Evolutionary conservation across 2,888 invertebrate species (phyloP).

Genomic region (Petrophora chlorosata): DNA sequence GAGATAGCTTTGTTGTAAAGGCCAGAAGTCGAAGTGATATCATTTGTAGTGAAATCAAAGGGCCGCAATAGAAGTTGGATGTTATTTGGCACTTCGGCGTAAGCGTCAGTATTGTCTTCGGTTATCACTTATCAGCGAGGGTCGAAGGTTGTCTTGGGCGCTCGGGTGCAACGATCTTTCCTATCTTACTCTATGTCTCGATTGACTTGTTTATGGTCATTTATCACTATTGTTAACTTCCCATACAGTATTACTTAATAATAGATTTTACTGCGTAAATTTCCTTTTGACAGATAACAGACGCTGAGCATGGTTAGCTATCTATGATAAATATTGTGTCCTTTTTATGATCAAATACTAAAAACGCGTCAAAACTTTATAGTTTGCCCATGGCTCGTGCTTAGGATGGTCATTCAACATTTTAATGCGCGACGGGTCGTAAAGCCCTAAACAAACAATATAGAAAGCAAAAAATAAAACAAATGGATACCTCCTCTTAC

Average conservation of each 20-base stretch:
- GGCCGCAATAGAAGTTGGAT: conserved; percentile 39
- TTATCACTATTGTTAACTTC: conserved; percentile 63
- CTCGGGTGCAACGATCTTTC: conserved; percentile 68
- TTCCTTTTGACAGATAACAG: conserved; percentile 48
- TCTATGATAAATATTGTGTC: conserved; percentile 33
- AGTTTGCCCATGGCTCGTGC: conserved; percentile 32
- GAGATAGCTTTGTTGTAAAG: conserved; percentile 26
- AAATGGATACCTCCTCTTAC: conserved; percentile 4
- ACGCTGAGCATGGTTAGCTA: conserved; percentile 27
- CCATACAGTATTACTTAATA: conserved; percentile 63
- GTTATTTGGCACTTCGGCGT: conserved; percentile 52
- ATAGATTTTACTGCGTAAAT: conserved; percentile 64
- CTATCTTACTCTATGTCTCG: conserved; percentile 64
- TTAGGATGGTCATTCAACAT: conserved; percentile 36
- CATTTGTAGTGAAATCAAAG: conserved; percentile 35
- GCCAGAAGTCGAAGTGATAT: conserved; percentile 22
- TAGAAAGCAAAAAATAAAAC: conserved; percentile 34
- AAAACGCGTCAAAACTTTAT: conserved; percentile 34
- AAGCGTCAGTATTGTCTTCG: conserved; percentile 43
- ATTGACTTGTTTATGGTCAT: conserved; percentile 72
- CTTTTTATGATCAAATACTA: conserved; percentile 28
- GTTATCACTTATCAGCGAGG: conserved; percentile 56
- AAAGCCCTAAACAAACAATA: conserved; percentile 46
- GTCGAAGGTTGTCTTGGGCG: conserved; percentile 60
- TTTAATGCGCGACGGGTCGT: conserved; percentile 37